Evolutionary conservation across 1,140 invertebrate species (phyloP).

Genomic region (Drosophila watanabei): DNA sequence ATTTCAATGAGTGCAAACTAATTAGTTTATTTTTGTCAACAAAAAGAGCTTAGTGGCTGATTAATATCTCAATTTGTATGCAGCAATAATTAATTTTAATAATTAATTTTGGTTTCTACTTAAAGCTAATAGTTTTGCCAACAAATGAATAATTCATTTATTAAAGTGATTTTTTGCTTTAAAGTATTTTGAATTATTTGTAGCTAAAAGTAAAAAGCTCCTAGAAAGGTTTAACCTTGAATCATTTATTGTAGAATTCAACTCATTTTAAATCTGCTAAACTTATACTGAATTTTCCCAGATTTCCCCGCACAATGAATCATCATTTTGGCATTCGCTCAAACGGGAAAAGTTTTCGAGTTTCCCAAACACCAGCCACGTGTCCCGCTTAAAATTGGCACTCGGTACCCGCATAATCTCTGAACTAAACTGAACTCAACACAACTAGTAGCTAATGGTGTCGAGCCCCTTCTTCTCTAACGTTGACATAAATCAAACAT

Average conservation of each 20-base stretch:
- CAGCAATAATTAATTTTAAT: background rate
- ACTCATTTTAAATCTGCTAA: background rate
- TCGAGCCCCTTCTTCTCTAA: slow-evolving; percentile 6
- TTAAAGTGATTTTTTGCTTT: background rate
- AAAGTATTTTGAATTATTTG: background rate
- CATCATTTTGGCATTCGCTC: background rate
- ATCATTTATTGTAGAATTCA: background rate
- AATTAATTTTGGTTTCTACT: background rate
- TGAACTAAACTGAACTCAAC: background rate
- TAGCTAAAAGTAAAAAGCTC: background rate
- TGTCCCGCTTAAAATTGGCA: background rate
- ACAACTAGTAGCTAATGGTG: slow-evolving; percentile 27
- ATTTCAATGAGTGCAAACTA: slow-evolving; percentile 14
- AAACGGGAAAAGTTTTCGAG: background rate
- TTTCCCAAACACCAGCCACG: slow-evolving; percentile 1
- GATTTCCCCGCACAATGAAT: background rate
- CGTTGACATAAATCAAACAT: slow-evolving; percentile 80
- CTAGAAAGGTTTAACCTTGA: rapidly evolving
- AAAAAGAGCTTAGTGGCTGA: slow-evolving; percentile 1
- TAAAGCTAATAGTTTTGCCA: background rate
- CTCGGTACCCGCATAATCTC: slow-evolving; percentile 17
- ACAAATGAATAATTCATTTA: background rate
- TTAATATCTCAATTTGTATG: slow-evolving; percentile 6
- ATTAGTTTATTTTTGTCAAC: slow-evolving; percentile 11
- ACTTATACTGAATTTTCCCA: background rate